Conservation (phyloP, 2,797 vertebrate genomes). For the Carcharodon carcharias region DNA sequence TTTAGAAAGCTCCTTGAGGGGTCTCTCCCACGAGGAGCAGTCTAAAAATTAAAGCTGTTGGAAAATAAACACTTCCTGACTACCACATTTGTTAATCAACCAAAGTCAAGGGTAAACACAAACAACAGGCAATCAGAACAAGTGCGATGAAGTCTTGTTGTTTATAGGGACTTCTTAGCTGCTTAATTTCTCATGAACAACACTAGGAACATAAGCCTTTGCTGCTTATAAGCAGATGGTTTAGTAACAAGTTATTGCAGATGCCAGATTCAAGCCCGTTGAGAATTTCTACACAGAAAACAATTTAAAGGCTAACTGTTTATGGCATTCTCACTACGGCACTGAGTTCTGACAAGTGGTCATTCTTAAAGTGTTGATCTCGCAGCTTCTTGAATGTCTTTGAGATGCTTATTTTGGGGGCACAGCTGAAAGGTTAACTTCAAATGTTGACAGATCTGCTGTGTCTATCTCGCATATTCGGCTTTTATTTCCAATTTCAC, state of each 20-base stretch:
- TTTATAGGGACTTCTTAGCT: neutral
- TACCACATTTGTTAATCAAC: neutral
- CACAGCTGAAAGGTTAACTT: neutral
- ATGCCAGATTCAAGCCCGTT: neutral
- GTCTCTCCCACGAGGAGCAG: neutral
- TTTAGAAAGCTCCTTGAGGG: neutral
- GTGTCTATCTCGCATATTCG: neutral
- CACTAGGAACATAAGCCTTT: conserved; percentile 12
- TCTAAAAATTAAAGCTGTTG: conserved; percentile 4
- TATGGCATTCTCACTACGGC: neutral
- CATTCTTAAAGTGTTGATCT: conserved; percentile 4
- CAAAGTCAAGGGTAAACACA: neutral
- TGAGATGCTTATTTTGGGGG: neutral
- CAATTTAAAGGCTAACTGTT: neutral
- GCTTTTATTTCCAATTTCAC: neutral
- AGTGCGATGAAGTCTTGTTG: neutral
- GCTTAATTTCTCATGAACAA: neutral
- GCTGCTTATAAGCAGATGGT: neutral
- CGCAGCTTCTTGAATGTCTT: neutral
- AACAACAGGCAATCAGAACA: neutral
- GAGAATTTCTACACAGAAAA: neutral
- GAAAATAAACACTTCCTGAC: neutral
- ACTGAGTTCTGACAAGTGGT: neutral
- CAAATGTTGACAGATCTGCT: neutral
- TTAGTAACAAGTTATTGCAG: neutral